A percentile compares a stretch with the other conserved stretches of the same genome.
Evolutionary conservation across 2,113 vertebrate genomes (phyloP).

Genomic region (Colossoma macropomum): DNA sequence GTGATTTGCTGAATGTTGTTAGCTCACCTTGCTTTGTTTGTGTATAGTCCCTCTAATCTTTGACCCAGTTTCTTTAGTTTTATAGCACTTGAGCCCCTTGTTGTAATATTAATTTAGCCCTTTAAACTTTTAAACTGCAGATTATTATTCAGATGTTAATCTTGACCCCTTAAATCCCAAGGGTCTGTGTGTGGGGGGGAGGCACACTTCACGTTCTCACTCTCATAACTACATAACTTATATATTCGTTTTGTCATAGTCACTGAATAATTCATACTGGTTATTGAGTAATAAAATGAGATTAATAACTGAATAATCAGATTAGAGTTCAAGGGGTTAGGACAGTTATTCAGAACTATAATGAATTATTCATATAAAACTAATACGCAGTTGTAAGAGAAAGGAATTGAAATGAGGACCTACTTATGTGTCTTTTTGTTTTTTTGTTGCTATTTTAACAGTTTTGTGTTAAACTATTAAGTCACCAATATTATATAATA

Average conservation of each 20-base stretch:
- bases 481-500: too few species aligned
- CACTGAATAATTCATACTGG: neutral
- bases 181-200: neutral
- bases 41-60: neutral
- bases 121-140: neutral
- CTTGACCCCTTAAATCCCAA: neutral
- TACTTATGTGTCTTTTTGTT: too few species aligned
- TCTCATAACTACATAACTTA: neutral
- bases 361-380: too few species aligned
- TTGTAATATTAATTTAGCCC: neutral
- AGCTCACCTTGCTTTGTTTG: neutral
- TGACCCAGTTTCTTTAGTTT: slow-evolving; percentile 1
- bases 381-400: too few species aligned
- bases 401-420: too few species aligned
- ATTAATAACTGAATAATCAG: neutral
- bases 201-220: neutral
- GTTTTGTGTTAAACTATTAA: too few species aligned
- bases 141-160: neutral
- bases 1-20: slow-evolving; percentile 21
- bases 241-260: neutral
- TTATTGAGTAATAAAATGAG: neutral
- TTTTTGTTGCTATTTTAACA: too few species aligned
- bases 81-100: neutral
- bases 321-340: neutral
- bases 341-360: too few species aligned